A percentile compares a stretch with the other conserved stretches of the same genome.
Conservation (phyloP, 2,888 invertebrate species). For the Sphaerophoria rueppellii region DNA sequence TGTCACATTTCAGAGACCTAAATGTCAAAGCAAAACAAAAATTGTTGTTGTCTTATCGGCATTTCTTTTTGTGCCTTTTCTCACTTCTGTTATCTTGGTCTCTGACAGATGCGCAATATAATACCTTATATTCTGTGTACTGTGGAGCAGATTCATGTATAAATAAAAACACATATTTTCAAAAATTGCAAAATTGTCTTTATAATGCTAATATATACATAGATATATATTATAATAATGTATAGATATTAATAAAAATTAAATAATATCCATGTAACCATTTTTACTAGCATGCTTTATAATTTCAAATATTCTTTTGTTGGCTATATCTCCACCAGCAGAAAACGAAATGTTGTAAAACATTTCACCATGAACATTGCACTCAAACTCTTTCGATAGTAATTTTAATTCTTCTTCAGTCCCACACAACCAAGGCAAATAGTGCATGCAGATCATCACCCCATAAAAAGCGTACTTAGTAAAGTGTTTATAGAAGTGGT, state of each 20-base stretch:
- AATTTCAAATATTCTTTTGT: constrained; percentile 76
- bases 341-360: constrained; percentile 77
- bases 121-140: no score
- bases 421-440: constrained; percentile 79
- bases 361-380: constrained; percentile 77
- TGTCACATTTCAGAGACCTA: no score
- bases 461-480: constrained; percentile 80
- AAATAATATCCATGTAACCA: constrained; percentile 79
- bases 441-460: constrained; percentile 79
- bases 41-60: no score
- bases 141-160: no score
- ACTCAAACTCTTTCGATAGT: constrained; percentile 78
- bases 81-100: no score
- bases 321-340: constrained; percentile 79
- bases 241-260: constrained; percentile 2
- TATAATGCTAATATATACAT: no score
- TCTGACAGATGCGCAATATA: no score
- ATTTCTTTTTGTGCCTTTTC: no score
- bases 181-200: no score
- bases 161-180: no score
- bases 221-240: no score
- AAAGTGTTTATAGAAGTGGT: constrained; percentile 79
- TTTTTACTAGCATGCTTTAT: constrained; percentile 79
- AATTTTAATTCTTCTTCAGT: constrained; percentile 76
- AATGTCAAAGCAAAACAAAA: no score